Conservation (phyloP, 2,888 invertebrate species). For the Eilema caniola region DNA sequence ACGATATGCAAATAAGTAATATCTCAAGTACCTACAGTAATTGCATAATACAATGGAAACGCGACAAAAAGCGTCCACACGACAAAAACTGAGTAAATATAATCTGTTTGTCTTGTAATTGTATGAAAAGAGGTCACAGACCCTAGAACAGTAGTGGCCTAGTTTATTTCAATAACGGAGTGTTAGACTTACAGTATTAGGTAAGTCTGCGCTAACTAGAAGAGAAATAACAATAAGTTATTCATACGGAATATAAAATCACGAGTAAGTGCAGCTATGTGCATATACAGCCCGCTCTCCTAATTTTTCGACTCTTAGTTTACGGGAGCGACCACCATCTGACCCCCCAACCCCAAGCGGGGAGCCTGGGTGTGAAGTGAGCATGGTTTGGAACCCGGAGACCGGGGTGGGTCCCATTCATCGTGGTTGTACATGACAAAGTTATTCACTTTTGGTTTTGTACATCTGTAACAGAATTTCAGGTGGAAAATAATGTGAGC, state of each 20-base stretch:
- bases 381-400: no score
- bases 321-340: no score
- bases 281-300: no score
- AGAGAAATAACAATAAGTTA: neutral
- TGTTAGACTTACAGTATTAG: slow-evolving; percentile 28
- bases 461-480: no score
- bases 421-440: no score
- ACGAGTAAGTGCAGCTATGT: no score
- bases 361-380: no score
- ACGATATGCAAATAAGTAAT: neutral
- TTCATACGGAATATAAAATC: neutral
- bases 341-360: no score
- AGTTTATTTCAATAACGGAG: slow-evolving; percentile 45
- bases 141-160: slow-evolving; percentile 49
- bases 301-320: no score
- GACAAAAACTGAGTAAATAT: slow-evolving; percentile 55
- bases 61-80: slow-evolving; percentile 27
- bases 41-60: slow-evolving; percentile 33
- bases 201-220: slow-evolving; percentile 18
- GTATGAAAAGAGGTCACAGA: slow-evolving; percentile 56
- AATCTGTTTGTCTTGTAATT: slow-evolving; percentile 44
- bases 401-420: no score
- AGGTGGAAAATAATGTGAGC: neutral
- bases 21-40: slow-evolving; percentile 15
- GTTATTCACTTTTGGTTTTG: no score